A percentile compares a stretch with the other conserved stretches of the same genome.
Conservation (phyloP, 2,888 invertebrate genomes). For the Gastracanthus pulcherrimus region DNA sequence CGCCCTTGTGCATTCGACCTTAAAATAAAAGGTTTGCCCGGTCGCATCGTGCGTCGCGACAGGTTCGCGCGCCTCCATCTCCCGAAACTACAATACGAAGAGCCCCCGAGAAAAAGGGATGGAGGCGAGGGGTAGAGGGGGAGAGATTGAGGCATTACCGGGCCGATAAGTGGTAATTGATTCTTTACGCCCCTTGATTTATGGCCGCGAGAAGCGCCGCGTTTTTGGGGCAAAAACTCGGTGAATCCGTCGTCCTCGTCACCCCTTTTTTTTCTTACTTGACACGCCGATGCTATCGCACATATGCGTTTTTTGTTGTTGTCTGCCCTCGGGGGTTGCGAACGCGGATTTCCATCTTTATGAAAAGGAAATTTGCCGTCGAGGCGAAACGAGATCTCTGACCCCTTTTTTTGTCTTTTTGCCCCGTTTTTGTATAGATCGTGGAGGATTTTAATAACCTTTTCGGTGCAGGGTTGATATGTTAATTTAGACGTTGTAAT, state of each 20-base stretch:
- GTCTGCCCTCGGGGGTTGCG: constrained; percentile 60
- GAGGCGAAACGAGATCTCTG: not conserved
- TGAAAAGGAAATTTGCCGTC: constrained; percentile 55
- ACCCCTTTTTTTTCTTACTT: constrained; percentile 35
- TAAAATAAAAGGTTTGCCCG: not conserved
- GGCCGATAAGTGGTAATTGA: constrained; percentile 75
- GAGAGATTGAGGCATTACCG: constrained; percentile 46
- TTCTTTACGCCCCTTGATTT: constrained; percentile 76
- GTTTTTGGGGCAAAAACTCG: constrained; percentile 73
- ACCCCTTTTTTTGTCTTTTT: not conserved
- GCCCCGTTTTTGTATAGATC: not conserved
- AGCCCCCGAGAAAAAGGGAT: not conserved
- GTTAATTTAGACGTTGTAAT: constrained; percentile 2
- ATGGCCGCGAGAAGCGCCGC: constrained; percentile 64
- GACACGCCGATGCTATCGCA: constrained; percentile 21
- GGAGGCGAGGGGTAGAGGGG: not conserved
- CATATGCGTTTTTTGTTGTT: constrained; percentile 62
- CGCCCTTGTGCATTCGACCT: no score
- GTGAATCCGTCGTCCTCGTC: constrained; percentile 67
- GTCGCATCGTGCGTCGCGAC: not conserved
- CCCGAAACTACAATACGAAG: not conserved
- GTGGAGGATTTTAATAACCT: constrained; percentile 7
- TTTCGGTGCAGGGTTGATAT: not conserved
- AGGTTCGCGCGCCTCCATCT: not conserved
- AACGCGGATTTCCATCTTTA: constrained; percentile 72